A percentile compares a stretch with the other conserved stretches of the same genome.
Conservation (phyloP, 2,797 vertebrate species). For the Prionace glauca region DNA sequence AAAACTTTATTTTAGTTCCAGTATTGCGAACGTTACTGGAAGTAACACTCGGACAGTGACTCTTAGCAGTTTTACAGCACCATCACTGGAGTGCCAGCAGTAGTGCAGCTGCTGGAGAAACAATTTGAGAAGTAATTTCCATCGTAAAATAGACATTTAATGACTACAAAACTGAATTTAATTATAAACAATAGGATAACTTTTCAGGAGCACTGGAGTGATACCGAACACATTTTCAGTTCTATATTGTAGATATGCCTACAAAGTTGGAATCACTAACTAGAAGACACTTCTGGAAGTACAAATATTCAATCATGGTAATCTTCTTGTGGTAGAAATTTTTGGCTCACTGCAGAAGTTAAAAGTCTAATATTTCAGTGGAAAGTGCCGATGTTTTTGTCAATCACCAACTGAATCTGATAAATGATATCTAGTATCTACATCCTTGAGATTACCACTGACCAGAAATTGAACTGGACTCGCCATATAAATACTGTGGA, state of each 20-base stretch:
- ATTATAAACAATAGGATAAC: not conserved
- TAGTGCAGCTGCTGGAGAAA: not conserved
- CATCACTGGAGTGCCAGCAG: not conserved
- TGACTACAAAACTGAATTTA: not conserved
- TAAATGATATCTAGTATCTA: not conserved
- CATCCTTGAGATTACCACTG: too few species aligned
- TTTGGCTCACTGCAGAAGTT: not conserved
- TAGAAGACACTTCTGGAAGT: not conserved
- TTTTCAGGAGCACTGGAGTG: not conserved
- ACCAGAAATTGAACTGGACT: too few species aligned
- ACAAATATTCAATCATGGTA: not conserved
- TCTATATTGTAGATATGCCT: not conserved
- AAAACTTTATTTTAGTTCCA: not conserved
- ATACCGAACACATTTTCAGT: not conserved
- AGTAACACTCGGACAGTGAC: not conserved
- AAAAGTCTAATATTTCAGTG: not conserved
- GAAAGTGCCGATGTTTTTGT: not conserved
- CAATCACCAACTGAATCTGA: not conserved
- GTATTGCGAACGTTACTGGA: not conserved
- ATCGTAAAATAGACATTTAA: not conserved
- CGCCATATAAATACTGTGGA: too few species aligned
- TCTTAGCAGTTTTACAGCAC: not conserved
- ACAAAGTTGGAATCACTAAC: not conserved
- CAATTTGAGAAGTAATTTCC: not conserved
- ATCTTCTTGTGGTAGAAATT: not conserved